Base-by-base conservation (phyloP, 2,797 vertebrate species). In the Schizopygopsis pylzovi region DNA sequence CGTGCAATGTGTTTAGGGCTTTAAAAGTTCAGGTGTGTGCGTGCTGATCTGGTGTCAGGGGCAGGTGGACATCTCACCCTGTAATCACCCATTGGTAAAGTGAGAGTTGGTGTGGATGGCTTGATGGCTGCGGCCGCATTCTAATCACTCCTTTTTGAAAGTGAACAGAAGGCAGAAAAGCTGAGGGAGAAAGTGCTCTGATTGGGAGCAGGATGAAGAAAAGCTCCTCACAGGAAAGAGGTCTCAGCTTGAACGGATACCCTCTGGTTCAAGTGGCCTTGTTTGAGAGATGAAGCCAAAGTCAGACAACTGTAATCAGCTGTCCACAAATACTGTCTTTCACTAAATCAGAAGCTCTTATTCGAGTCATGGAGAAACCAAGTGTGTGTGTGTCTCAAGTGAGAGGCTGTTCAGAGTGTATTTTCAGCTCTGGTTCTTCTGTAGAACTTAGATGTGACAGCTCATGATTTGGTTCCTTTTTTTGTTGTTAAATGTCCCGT, bases 291-390 rank as follows among this genome's bases (percentile, higher is more conserved):
- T n/a, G 49, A 63, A 72, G 86, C 81, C 81, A 88, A 89, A 89
- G 89, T 88, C 87, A 87, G 88, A 86, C 86, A 81, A 84, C 81
- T 84, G 86, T 89, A 89, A 91, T 89, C 88, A 88, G 81, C 86
- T 85, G 83, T 89, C 85, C 83, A 88, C 82, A 88, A 88, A 87
- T 84, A 82, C 85, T 78, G 63, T 84, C 85, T 81, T 88, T 88
- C 80, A 86, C 79, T 91, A 90, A 91, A 91, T 90, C 82, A 89
- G 63, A 61, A 47, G 43, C 41, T 70, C 41, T 84, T 37, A 67
- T 47, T 79, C 39, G 71, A 33, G 61, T 77, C 47, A 54, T 77
- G 79, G 67, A 65, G 78, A 70, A 83, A 45, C 67, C 4, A 18
- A 41, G 73, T 54, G 84, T 79, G 28, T 79, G 81, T 85, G 72